Evolutionary conservation across 2,113 vertebrate genomes (phyloP), one percentile per base, ranked within the genome.

Genomic region (Ascaphus truei): DNA sequence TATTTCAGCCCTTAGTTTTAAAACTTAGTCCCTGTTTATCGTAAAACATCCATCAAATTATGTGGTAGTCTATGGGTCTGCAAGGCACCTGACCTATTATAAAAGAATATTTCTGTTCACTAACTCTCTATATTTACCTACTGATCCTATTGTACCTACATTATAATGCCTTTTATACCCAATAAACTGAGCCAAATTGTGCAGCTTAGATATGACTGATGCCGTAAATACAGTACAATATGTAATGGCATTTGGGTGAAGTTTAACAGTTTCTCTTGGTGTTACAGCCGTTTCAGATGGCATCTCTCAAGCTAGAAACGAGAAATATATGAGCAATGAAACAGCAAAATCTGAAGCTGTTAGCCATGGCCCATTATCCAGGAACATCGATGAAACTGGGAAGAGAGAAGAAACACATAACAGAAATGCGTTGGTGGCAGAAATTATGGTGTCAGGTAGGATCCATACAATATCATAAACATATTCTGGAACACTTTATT

Each of bases 401-500:
- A 34, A 1, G 1, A 20, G 12, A n/a, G 50, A 63, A 30, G 78
- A 74, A 7, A 9, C 61, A 18, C 27, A 84, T 10, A 60, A 3
- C 0, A 76, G 52, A 0, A 12, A 1, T 3, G 69, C 7, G 10
- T 69, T 90, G 16, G 82, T 80, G 68, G 88, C 90, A 3, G 92
- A 98, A 74, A 90, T 92, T 68, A 89, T 93, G 91, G 79, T 95
- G 45, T 92, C 93, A 92, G 95, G 94, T 96, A 92, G 9, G 78
- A 61, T 59, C 22, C 11, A 7, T 27, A 9, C 47, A 18, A 16
- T 15, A 29, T 10, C 12, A 31, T 15, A 26, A 7, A n/a, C 36
- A 1, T 41, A n/a, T n/a, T n/a, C n/a, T n/a, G n/a, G n/a, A n/a
- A n/a, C n/a, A n/a, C n/a, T n/a, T n/a, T n/a, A n/a, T n/a, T n/a